phyloP scores from a whole-genome alignment of 2,888 invertebrate genomes.

The Drosophila cracens region DNA sequence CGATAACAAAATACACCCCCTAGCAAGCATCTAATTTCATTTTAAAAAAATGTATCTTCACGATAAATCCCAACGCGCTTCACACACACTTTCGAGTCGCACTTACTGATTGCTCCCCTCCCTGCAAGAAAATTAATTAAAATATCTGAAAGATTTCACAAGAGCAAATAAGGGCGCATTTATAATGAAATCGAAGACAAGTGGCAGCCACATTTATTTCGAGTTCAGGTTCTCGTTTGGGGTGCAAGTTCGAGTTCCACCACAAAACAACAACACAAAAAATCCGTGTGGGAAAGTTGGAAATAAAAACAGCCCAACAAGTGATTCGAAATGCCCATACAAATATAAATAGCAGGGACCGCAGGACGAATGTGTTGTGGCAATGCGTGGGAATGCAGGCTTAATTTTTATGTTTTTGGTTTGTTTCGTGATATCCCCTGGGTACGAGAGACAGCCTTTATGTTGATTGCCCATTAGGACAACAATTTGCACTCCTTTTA shows the following conservation, averaged over 20 bases:
- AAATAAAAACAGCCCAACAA: constrained; percentile 71
- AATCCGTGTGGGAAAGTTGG: constrained; percentile 76
- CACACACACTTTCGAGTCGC: constrained; percentile 62
- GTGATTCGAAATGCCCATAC: constrained; percentile 69
- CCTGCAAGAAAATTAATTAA: constrained; percentile 65
- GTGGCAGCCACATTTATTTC: constrained; percentile 68
- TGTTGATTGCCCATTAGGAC: constrained; percentile 79
- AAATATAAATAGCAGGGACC: constrained; percentile 51
- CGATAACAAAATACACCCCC: constrained; percentile 48
- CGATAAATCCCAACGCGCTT: constrained; percentile 51
- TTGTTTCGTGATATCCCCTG: constrained; percentile 15
- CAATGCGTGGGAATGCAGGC: constrained; percentile 74
- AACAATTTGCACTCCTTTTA: constrained; percentile 79
- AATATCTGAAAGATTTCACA: constrained; percentile 62
- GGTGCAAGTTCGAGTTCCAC: constrained; percentile 37
- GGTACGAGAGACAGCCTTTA: constrained; percentile 43
- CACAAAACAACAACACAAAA: constrained; percentile 22
- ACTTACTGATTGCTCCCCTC: constrained; percentile 30
- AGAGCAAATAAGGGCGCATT: constrained; percentile 63
- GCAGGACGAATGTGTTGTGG: constrained; percentile 62
- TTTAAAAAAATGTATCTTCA: constrained; percentile 27
- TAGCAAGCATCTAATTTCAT: constrained; percentile 32
- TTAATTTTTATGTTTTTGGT: constrained; percentile 2
- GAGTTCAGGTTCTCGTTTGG: constrained; percentile 27
- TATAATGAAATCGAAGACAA: constrained; percentile 67